phyloP scores from a whole-genome alignment of 2,797 vertebrate genomes.

The Acropternis orthonyx region DNA sequence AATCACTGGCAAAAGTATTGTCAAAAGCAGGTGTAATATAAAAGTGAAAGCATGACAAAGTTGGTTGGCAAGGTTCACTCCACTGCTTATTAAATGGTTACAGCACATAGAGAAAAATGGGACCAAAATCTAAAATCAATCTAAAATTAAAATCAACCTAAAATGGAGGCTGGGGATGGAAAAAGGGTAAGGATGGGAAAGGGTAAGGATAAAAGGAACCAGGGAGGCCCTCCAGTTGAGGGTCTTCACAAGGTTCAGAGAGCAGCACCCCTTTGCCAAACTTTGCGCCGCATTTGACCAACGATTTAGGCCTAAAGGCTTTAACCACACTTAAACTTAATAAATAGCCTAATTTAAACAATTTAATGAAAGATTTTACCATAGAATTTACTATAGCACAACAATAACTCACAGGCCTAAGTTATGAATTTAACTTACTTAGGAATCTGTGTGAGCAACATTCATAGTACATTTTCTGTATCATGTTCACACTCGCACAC shows the following conservation, averaged over 20 bases:
- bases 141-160: background rate
- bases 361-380: background rate
- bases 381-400: background rate
- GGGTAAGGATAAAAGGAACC: background rate
- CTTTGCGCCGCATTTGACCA: background rate
- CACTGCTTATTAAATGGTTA: background rate
- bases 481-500: accelerated
- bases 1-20: background rate
- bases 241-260: background rate
- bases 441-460: background rate
- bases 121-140: background rate
- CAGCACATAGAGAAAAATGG: background rate
- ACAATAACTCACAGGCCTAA: background rate
- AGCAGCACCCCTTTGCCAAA: background rate
- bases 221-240: background rate
- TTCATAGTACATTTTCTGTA: background rate
- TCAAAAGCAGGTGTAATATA: background rate
- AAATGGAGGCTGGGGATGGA: background rate
- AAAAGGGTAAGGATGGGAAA: background rate
- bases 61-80: background rate
- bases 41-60: background rate
- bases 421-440: background rate
- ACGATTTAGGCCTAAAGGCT: background rate
- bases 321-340: background rate
- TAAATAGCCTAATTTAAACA: background rate